Evolutionary conservation across 2,888 invertebrate species (phyloP).

Genomic region (Caenorhabditis auriculariae): DNA sequence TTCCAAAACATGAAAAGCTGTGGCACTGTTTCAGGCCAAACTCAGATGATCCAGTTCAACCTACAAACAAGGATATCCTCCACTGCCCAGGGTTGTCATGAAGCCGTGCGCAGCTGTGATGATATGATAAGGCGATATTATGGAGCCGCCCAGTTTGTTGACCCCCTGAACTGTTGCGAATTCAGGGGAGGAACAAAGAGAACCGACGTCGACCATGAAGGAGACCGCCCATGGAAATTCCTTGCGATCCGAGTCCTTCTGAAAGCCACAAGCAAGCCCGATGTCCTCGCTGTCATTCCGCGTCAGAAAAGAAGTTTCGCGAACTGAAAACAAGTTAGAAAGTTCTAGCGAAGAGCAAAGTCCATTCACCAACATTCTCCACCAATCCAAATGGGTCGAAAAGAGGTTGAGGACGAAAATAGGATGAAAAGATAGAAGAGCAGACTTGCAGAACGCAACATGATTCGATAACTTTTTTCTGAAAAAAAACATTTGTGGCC

Average conservation of each 20-base stretch:
- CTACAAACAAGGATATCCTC: conserved; percentile 13
- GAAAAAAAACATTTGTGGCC: no score
- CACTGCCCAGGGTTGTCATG: conserved; percentile 35
- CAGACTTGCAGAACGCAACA: no score
- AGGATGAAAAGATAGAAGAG: no score
- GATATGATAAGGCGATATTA: conserved; percentile 60
- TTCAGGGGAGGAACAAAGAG: no score
- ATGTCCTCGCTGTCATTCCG: neutral
- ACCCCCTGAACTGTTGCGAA: no score
- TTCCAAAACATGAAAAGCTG: no score
- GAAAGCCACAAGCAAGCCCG: conserved; percentile 13
- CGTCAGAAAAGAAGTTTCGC: conserved; percentile 8
- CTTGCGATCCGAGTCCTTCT: conserved; percentile 14
- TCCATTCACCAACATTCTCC: conserved; percentile 9
- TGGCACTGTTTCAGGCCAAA: no score
- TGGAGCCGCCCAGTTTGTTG: conserved; percentile 51
- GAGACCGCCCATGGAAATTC: conserved; percentile 57
- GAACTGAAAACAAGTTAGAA: conserved; percentile 11
- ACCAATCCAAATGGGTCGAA: conserved; percentile 26
- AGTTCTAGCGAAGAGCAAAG: neutral
- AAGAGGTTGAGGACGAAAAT: no score
- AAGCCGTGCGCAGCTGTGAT: conserved; percentile 61
- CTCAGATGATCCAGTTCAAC: no score
- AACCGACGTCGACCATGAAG: conserved; percentile 28
- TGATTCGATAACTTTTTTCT: no score